These are phyloP conservation scores for Okamejei kenojei DNA, from an alignment of 2,797 vertebrate species.

Conservation along the genomic window DNA sequence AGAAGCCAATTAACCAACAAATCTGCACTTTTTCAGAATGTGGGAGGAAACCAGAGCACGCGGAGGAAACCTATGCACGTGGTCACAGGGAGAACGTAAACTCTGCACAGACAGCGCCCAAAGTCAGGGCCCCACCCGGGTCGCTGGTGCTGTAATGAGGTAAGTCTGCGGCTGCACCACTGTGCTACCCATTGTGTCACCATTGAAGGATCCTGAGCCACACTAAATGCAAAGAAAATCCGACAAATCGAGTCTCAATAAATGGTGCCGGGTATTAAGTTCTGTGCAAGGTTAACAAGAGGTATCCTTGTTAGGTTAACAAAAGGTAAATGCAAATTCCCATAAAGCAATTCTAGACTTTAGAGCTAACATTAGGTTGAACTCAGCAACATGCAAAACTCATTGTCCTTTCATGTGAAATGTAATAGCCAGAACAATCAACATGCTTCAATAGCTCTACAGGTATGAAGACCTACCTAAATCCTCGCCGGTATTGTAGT, in stretches of 20 bases:
- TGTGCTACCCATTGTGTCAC: no score
- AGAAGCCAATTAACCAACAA: no score
- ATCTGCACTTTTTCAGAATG: no score
- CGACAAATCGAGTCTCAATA: no score
- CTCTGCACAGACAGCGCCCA: no score
- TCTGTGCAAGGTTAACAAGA: background rate
- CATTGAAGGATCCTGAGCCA: background rate
- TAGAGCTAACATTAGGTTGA: background rate
- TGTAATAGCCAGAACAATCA: background rate
- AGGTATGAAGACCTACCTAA: conserved; percentile 63
- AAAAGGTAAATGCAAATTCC: background rate
- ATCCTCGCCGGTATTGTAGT: conserved; percentile 89
- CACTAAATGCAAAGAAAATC: background rate
- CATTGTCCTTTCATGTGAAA: background rate
- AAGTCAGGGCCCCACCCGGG: no score
- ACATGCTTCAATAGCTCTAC: background rate
- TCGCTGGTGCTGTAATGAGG: no score
- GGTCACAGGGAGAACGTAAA: no score
- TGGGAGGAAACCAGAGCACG: no score
- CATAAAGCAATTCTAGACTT: background rate
- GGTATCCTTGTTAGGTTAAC: background rate
- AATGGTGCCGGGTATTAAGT: no score
- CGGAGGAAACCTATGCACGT: no score
- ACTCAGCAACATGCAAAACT: background rate
- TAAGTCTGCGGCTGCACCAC: no score